Evolutionary conservation across 1,140 invertebrate genomes (phyloP), one percentile per base, ranked within the genome.

Genomic region (Orius insidiosus): DNA sequence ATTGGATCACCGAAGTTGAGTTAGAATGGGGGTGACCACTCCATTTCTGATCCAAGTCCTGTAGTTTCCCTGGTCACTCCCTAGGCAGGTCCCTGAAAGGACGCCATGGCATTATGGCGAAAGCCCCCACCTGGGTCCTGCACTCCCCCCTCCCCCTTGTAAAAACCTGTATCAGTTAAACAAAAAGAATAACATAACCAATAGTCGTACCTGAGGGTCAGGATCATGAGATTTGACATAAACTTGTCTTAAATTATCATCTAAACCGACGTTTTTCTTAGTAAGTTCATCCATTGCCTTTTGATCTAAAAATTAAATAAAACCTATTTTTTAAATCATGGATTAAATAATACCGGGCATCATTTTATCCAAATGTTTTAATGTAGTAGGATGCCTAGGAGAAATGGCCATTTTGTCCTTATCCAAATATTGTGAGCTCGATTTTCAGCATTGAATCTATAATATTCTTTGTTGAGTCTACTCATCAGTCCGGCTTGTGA

Each of bases 381-480:
- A 34, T 39, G 69, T 70, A 1, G 66, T 62, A 6, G 69, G 60
- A 58, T 74, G 70, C 53, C 61, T 68, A 1, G 80, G 80, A 15
- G 81, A 78, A 30, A 69, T 61, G 16, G 54, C 59, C 9, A 74
- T 76, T 62, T 83, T 84, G 33, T 74, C 68, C 58, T 69, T 68
- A 0, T 69, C 70, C 52, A 85, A 70, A 11, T 76, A 56, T 56
- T 73, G 53, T 75, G 70, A 9, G 76, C 78, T 50, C 80, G 68
- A 57, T 72, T 75, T 56, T 79, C 79, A 5, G 78, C 67, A 59
- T 83, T 83, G 53, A 75, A 80, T 35, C 45, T 36, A 15, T 44
- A 44, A 13, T 13, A 44, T 3, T 44, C 13, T n/a, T 16, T 44
- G 9, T 10, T 44, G 4, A 44, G 11, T 5, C 42, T 11, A 32